phyloP scores from a whole-genome alignment of 2,113 vertebrate genomes.

The Scartelaos histophorus region DNA sequence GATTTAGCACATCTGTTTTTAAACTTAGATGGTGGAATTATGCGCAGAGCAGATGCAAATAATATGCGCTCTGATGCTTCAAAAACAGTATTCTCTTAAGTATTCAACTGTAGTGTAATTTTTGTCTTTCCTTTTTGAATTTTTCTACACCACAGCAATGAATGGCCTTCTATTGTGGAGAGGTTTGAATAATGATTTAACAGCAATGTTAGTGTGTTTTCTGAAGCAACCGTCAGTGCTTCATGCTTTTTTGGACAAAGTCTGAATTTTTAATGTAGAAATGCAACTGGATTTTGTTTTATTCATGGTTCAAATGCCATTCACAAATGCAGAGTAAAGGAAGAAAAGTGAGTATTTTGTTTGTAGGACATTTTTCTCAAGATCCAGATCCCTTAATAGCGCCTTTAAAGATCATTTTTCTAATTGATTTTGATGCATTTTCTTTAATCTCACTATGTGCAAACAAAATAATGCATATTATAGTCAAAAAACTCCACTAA shows the following conservation, averaged over 20 bases:
- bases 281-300: too few species aligned
- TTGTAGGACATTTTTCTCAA: background rate
- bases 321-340: too few species aligned
- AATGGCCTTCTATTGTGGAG: background rate
- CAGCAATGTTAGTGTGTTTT: too few species aligned
- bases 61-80: background rate
- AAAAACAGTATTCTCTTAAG: background rate
- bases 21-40: conserved; percentile 9
- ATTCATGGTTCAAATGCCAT: too few species aligned
- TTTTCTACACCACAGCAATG: background rate
- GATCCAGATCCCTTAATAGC: background rate
- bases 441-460: background rate
- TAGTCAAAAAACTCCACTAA: background rate
- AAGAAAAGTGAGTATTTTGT: too few species aligned
- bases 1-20: conserved; percentile 28
- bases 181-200: background rate
- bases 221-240: too few species aligned
- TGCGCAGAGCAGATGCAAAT: background rate
- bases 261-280: too few species aligned
- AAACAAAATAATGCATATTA: background rate
- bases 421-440: background rate
- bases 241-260: too few species aligned
- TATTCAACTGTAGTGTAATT: background rate
- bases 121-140: background rate
- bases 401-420: too few species aligned